Evolutionary conservation across 2,888 invertebrate genomes (phyloP), one percentile per base, ranked within the genome.

Genomic region (Apotomis turbidana): DNA sequence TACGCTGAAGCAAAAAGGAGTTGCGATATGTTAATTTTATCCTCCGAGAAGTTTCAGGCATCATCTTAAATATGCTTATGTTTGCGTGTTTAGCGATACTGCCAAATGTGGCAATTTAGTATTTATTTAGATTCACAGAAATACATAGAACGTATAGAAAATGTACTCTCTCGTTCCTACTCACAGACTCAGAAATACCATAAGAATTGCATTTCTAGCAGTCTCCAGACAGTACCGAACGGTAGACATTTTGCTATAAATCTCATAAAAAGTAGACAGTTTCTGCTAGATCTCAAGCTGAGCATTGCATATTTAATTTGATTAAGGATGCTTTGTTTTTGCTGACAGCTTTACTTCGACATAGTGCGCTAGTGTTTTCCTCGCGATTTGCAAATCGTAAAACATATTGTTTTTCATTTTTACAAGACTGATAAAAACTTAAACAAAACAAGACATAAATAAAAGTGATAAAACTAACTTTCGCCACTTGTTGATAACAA

Each of bases 131-230:
- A 27, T 27, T 2, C 27, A 27, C 27, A 2, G 27, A 49, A 36
- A 13, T 27, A n/a, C n/a, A n/a, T n/a, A 12, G 4, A 6, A 41
- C 41, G 5, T 6, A 4, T 41, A 41, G 5, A 6, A 4, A 41
- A 41, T 46, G 13, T 12, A 36, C 3, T 59, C 67, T 71, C 71
- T 67, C 46, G 6, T 51, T 51, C 13, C 4, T 51, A 44, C 8
- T 68, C 62, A 52, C 36, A 58, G 44, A 12, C 44, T 9, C 8
- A 52, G 58, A 58, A 72, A 72, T 72, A 62, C 54, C 68, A 71
- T 58, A 72, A 68, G 71, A 68, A 72, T 72, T 72, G 68, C 68
- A 72, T 72, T 68, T 72, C 67, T 68, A 38, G 58, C 68, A 62
- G 68, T 63, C 68, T 68, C 46, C 58, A 68, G 62, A 54, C 41